These are phyloP conservation scores for Zygogramma bicolorata DNA, from an alignment of 2,888 invertebrate species.

Conservation along the genomic window DNA sequence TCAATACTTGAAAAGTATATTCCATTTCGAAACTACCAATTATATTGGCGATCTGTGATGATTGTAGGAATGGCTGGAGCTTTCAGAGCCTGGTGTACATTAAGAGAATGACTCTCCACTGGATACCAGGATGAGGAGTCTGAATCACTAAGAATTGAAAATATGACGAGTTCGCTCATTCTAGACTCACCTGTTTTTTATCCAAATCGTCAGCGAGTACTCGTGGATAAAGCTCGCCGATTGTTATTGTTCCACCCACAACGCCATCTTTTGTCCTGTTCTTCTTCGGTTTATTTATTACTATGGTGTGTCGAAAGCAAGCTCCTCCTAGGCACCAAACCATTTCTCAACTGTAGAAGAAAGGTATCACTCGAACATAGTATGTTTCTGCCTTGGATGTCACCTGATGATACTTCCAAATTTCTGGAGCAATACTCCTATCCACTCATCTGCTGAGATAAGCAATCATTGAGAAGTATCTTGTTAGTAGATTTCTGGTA, in stretches of 20 bases:
- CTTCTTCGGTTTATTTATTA: not conserved
- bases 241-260: not conserved
- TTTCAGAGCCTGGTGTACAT: no score
- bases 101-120: no score
- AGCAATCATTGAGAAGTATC: not conserved
- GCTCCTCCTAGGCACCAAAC: slow-evolving; percentile 12
- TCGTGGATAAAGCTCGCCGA: not conserved
- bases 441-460: not conserved
- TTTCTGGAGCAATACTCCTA: not conserved
- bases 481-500: not conserved
- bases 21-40: no score
- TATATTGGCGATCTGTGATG: no score
- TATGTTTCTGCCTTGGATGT: not conserved
- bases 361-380: not conserved
- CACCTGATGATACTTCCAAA: not conserved
- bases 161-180: no score
- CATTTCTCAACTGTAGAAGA: not conserved
- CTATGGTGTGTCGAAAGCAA: slow-evolving; percentile 7
- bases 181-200: not conserved
- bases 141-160: no score
- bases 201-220: not conserved
- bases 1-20: no score
- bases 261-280: not conserved
- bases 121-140: no score
- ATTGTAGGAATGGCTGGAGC: no score